Conservation (phyloP, 2,113 vertebrate species). For the Conger conger region DNA sequence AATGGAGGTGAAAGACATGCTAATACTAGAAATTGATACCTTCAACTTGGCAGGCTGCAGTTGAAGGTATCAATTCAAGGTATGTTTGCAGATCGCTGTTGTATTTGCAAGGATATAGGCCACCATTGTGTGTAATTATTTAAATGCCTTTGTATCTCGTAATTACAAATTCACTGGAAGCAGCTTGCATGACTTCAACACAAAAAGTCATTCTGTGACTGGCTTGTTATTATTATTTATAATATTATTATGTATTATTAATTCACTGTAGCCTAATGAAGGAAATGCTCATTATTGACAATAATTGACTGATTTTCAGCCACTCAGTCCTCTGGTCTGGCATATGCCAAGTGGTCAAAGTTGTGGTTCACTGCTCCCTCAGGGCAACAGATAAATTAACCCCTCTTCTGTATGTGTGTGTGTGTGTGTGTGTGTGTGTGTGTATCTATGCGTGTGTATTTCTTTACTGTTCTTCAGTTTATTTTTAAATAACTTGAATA, state of each 20-base stretch:
- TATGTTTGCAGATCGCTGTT: no score
- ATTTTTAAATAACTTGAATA: background rate
- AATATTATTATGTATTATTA: no score
- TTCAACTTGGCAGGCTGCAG: background rate
- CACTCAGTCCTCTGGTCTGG: slow-evolving; percentile 28
- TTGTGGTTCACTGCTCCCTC: slow-evolving; percentile 73
- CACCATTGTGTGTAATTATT: background rate
- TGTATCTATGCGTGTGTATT: slow-evolving; percentile 18
- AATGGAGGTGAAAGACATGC: background rate
- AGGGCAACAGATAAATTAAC: slow-evolving; percentile 70
- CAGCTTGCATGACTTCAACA: background rate
- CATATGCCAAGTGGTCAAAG: slow-evolving; percentile 79
- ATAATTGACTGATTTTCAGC: no score
- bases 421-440: background rate
- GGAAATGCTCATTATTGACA: no score
- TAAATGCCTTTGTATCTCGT: no score
- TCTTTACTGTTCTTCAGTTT: background rate
- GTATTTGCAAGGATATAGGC: background rate
- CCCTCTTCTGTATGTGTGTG: slow-evolving; percentile 37
- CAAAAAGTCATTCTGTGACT: no score
- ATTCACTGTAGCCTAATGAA: no score
- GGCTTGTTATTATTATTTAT: no score
- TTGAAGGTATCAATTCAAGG: no score
- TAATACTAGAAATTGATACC: background rate
- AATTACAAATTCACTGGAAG: background rate